Evolutionary conservation across 2,797 vertebrate genomes (phyloP), one percentile per base, ranked within the genome.

Genomic region (Zenarchopterus dispar): DNA sequence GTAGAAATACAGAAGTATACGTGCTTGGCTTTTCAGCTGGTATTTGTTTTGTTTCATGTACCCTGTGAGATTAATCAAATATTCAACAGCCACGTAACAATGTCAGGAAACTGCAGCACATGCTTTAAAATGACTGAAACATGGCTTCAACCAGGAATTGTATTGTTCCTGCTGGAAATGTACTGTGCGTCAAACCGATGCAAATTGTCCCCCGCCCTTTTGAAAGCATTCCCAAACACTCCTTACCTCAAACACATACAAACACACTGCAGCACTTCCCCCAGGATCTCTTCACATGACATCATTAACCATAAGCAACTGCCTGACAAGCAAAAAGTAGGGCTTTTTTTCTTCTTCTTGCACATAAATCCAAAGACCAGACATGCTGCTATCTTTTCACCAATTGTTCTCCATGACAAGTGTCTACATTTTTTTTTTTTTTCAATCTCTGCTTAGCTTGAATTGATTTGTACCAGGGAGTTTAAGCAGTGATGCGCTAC

Each of bases 291-390:
- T 77, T 82, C 82, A 85, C 49, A 57, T 77, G 77, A 77, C 81
- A 91, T 93, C 87, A 91, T 85, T 84, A 84, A 78, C 86, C 78
- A 84, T 82, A 87, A 89, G 84, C 85, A 87, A 86, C 73, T 77
- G 84, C 83, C 84, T 91, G 90, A 93, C 86, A 88, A 80, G 77
- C 60, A 49, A 49, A 70, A 71, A 84, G 86, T 80, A 82, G 70
- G 24, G 53, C 6, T 81, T 80, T 87, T 85, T 73, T 73, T 43
- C 60, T 60, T 61, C 21, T 52, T 26, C 26, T 60, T 33, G 52
- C 56, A 53, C 81, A 84, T 90, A 89, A 91, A 92, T 92, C 85
- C 77, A 52, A 80, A 81, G 70, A 76, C 69, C 81, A 87, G 90
- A 90, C 89, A 86, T 86, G 89, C 82, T 70, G 75, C 84, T 87